phyloP scores from a whole-genome alignment of 2,113 vertebrate species.

The Centrocercus urophasianus region DNA sequence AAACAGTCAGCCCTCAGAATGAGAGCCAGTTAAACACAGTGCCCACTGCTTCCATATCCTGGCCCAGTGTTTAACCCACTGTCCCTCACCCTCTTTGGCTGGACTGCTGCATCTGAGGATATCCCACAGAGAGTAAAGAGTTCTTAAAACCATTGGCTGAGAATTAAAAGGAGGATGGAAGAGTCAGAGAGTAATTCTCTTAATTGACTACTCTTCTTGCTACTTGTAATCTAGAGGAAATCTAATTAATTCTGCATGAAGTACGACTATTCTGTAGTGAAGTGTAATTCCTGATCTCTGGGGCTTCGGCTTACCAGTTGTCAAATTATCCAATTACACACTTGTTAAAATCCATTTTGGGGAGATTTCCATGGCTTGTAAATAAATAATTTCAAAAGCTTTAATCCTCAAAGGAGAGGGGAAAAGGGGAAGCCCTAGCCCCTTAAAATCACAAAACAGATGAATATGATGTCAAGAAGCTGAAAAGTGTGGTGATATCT shows the following conservation, averaged over 20 bases:
- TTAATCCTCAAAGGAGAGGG: not conserved
- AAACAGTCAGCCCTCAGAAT: not conserved
- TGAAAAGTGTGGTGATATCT: not conserved
- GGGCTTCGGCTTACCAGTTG: conserved; percentile 43
- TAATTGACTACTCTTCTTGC: conserved; percentile 47
- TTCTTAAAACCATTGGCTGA: not conserved
- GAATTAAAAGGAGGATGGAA: conserved; percentile 28
- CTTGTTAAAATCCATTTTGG: conserved; percentile 63
- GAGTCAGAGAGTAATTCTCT: conserved; percentile 54
- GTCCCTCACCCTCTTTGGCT: not conserved
- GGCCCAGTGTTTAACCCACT: not conserved
- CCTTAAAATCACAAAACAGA: not conserved
- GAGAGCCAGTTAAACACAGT: rapidly evolving
- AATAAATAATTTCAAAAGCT: conserved; percentile 52
- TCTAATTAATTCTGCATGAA: conserved; percentile 69
- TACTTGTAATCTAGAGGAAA: conserved; percentile 63
- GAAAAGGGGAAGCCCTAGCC: not conserved
- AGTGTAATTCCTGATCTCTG: conserved; percentile 54
- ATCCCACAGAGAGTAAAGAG: not conserved
- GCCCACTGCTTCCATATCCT: not conserved
- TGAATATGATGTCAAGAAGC: not conserved
- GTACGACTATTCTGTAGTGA: conserved; percentile 21
- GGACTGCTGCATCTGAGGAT: not conserved
- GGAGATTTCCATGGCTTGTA: conserved; percentile 43
- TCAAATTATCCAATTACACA: conserved; percentile 60